Evolutionary conservation across 2,888 invertebrate species (phyloP), one percentile per base, ranked within the genome.

Genomic region (Yponomeuta plumbellus): DNA sequence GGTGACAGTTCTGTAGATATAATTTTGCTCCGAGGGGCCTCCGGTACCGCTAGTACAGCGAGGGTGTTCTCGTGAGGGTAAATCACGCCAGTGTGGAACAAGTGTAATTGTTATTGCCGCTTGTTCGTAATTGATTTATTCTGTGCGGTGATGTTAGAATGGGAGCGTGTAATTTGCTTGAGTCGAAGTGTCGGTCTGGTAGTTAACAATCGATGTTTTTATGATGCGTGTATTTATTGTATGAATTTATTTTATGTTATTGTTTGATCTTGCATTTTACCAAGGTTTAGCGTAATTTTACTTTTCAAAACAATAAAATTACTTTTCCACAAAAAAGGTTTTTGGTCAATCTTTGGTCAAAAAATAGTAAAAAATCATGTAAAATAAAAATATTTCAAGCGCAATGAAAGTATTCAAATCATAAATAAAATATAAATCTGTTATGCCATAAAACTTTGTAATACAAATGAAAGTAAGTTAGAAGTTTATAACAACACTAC

Each of bases 81-180:
- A 79, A 82, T 80, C 80, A 80, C 80, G 80, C 80, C 79, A 75
- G 79, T 77, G 82, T 81, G 82, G 84, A 80, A 83, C 84, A 81
- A 85, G 84, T 85, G 84, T 85, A 82, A 84, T 84, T 80, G 82
- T 85, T 80, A 82, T 76, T 76, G 81, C 83, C 82, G 84, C 82
- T 67, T 84, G 85, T 75, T 71, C 68, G 79, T 85, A 87, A 87
- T 85, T 86, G 86, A 87, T 86, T 86, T 86, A 86, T 84, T 80
- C 66, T 66, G 68, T 65, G 44, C 64, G 66, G 64, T 67, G 67
- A 61, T 44, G 64, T 40, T 62, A 44, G 65, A 56, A 65, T 56
- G 5, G 65, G 63, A 64, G n/a, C 64, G 64, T 44, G 22, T 68
- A 63, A 59, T 66, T 57, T 57, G 67, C 66, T 69, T 64, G 68